phyloP scores from a whole-genome alignment of 1,140 invertebrate species.

The Aphaenogaster ashmeadi region DNA sequence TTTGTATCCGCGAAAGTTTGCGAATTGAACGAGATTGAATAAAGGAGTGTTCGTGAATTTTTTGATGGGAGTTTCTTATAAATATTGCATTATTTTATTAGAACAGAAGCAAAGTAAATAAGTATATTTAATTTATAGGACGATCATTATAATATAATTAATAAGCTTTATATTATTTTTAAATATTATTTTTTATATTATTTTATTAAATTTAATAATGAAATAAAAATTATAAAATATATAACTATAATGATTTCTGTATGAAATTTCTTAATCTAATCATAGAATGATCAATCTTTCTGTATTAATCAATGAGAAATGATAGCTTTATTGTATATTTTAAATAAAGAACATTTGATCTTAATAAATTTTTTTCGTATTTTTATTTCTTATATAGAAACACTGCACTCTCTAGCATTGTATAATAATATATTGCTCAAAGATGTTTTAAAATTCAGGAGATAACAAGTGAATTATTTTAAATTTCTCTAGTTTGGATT shows the following conservation, averaged over 20 bases:
- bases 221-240: not conserved
- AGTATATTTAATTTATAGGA: too few relatives aligned
- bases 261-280: not conserved
- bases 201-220: not conserved
- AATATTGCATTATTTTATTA: too few relatives aligned
- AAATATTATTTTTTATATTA: too few relatives aligned
- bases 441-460: not conserved
- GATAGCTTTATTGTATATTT: too few relatives aligned
- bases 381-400: not conserved
- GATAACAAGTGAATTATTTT: not conserved
- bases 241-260: not conserved
- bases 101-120: too few relatives aligned
- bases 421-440: not conserved
- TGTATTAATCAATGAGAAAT: not conserved
- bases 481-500: not conserved
- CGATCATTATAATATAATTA: not conserved
- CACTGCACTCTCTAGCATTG: not conserved
- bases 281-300: not conserved
- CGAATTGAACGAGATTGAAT: too few relatives aligned
- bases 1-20: too few relatives aligned
- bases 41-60: too few relatives aligned
- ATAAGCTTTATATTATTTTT: not conserved
- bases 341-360: too few relatives aligned
- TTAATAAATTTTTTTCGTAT: not conserved
- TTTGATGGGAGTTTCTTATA: too few relatives aligned